Base-by-base conservation (phyloP, 2,113 vertebrate species). In the Protobothrops flavoviridis region DNA sequence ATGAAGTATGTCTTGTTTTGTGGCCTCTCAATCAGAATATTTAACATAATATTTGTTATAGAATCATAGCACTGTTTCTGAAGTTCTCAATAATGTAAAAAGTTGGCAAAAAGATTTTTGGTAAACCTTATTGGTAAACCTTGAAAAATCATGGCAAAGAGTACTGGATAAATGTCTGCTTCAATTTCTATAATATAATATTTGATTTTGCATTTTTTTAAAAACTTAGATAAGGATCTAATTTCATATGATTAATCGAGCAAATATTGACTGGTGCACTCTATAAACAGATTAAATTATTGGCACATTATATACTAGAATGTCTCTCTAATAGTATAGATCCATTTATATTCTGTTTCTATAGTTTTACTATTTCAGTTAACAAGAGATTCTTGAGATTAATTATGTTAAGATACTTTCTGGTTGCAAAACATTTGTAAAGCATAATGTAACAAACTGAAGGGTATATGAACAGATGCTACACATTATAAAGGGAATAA, bases 401-500 rank as follows among this genome's bases (percentile, higher is more conserved):
- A 94, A 85, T 91, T 92, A 9, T 24, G 0, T 92, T 81, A 5
- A 86, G 7, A 64, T 89, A 88, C 45, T 11, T 93, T 69, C 23
- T 85, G 12, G 39, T 61, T 24, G 26, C 89, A 74, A n/a, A 91
- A 13, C 23, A 2, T 64, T 88, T 93, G 85, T 26, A 87, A 91
- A 85, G 90, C 91, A 15, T 90, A n/a, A 93, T 50, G 81, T 57
- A 91, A 85, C 91, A 92, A 92, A 95, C 87, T 48, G 48, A 52
- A 87, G 11, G 74, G 93, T 92, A 39, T 74, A n/a, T 57, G 94
- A 92, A 81, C 93, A 92, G 94, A 85, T 93, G 74, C 94, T 92
- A 91, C 23, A 2, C 52, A 94, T 91, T 93, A 39, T 89, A 93
- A 95, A 74, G 12, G 50, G 24, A 92, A 52, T 21, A 29, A 89